Evolutionary conservation across 2,113 vertebrate species (phyloP), one percentile per base, ranked within the genome.

Genomic region (Typhlomys cinereus): DNA sequence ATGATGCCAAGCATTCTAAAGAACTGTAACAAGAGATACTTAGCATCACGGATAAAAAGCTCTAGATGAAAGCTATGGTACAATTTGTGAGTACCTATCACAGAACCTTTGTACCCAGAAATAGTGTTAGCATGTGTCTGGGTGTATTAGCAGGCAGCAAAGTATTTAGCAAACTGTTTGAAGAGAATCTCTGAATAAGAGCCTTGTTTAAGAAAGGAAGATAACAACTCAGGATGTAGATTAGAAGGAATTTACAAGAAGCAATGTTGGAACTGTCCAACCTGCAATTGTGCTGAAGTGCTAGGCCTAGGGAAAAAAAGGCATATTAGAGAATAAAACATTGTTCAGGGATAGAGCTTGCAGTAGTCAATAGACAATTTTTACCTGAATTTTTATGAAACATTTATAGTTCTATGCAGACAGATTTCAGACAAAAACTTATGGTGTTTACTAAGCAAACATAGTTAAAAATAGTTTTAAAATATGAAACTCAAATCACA

Each of bases 31-130:
- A 89, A 79, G 41, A 74, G n/a, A 71, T 9, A 86, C 25, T 74
- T 76, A 46, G 36, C 44, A 8, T 13, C 12, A 36, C 61, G 29
- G 27, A 92, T 39, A 83, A 54, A n/a, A 84, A 2, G 3, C 11
- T 94, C 59, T 41, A 73, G 61, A 62, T 71, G 48, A 75, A 88
- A 78, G 15, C 64, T 62, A 70, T 83, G 91, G 73, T 17, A 69
- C n/a, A 25, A 5, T n/a, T 34, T 73, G 6, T 62, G 87, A 87
- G 61, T 41, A 1, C 41, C 61, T 71, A 48, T 14, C 67, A 36
- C 7, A 67, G 36, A 50, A 78, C 64, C 4, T 29, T 62, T 88
- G 52, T 73, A 20, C 91, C 8, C 74, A 52, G 61, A 92, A 85
- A 46, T 34, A 10, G 1, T 73, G 29, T 36, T 7, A 71, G 41